Base-by-base conservation (phyloP, 2,888 invertebrate species). In the Drosophila pegasa region DNA sequence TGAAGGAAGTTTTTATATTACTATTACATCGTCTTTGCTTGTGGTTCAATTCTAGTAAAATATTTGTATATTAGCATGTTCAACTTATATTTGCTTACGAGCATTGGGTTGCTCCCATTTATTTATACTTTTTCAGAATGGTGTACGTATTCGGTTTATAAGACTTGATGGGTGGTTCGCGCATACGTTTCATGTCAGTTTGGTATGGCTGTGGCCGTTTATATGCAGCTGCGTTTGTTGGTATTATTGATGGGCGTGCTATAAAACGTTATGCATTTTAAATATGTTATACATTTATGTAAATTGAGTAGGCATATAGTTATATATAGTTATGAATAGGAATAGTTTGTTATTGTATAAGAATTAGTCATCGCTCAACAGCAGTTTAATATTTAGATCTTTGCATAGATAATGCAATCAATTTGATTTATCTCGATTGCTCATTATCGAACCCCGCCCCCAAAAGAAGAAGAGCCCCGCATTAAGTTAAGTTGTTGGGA, bases 121-220 rank as follows among this genome's bases (percentile, higher is more conserved):
- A 79, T 88, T 90, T 89, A 76, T 90, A 88, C 79, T 89, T 90
- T 75, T 90, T 90, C 58, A 90, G 67, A 60, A 90, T 79, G 69
- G 78, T 70, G 77, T 90, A 88, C 58, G 89, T 59, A 80, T 82
- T 87, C 55, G 90, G 87, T 85, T 89, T 84, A 80, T 88, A 90
- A 58, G 88, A 86, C 80, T 85, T 89, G 72, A 88, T 78, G 59
- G 90, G 78, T 67, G 85, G 78, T 84, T 90, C 91, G 78, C 91
- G 90, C 72, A 88, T 75, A 67, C 90, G 90, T 84, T 90, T 90
- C 77, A 85, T 84, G 83, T 90, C 90, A 71, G 84, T 88, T 71
- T 78, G 84, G 82, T 90, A 90, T 62, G 82, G 81, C 68, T 82
- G 84, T 41, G 87, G 81, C 61, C 90, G 85, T 89, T 90, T 90